These are phyloP conservation scores for Gadus chalcogrammus DNA, from an alignment of 2,113 vertebrate genomes.

Conservation along the genomic window DNA sequence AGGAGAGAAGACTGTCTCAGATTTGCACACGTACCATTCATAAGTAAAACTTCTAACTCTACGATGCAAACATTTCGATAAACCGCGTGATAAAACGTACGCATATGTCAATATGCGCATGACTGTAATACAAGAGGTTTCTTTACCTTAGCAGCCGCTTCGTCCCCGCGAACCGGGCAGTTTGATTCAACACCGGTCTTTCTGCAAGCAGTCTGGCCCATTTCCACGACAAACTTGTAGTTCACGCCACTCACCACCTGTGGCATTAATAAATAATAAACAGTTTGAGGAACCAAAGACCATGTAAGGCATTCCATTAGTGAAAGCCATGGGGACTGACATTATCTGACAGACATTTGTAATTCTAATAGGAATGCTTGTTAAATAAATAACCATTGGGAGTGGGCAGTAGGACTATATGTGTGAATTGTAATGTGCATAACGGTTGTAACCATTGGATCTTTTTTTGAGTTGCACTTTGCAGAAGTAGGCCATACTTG, in stretches of 20 bases:
- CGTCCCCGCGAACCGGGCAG: constrained; percentile 17
- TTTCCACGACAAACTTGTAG: constrained; percentile 56
- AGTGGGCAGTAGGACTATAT: too few species aligned
- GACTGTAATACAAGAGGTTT: background rate
- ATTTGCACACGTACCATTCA: background rate
- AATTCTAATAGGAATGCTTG: too few species aligned
- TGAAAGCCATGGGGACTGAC: background rate
- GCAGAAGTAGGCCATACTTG: too few species aligned
- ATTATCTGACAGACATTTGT: background rate
- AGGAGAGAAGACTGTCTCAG: background rate
- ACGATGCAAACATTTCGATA: too few species aligned
- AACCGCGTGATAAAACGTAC: too few species aligned
- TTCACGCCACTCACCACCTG: constrained; percentile 63
- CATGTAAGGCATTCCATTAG: background rate
- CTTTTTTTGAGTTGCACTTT: too few species aligned
- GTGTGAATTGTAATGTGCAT: too few species aligned
- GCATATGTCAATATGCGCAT: too few species aligned
- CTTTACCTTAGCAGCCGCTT: constrained; percentile 23
- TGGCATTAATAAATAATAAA: background rate
- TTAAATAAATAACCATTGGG: too few species aligned
- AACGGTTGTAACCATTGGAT: too few species aligned
- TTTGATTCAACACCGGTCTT: constrained; percentile 7
- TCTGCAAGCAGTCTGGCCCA: constrained; percentile 60
- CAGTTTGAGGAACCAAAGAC: background rate
- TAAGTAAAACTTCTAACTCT: background rate